Evolutionary conservation across 1,140 invertebrate species (phyloP), one percentile per base, ranked within the genome.

Genomic region (Lepidurus arcticus): DNA sequence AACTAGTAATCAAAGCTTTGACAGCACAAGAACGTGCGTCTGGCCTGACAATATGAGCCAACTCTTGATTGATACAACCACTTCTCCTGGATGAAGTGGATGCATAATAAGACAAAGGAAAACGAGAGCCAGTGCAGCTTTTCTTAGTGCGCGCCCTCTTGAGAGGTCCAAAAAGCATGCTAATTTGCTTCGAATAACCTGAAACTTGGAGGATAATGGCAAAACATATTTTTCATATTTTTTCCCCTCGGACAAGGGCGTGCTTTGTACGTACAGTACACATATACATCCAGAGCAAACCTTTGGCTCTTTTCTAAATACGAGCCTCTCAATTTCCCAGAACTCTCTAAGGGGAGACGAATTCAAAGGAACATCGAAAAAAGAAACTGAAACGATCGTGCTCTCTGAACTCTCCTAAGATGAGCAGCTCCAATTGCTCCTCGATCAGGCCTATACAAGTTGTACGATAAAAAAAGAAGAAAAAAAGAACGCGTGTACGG

Each of bases 11-110:
- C 53, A 65, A 65, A 65, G 53, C 53, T 65, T 65, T 65, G 53
- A 65, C 53, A 65, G 53, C 53, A 65, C 53, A 65, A 65, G 53
- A 65, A 65, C 53, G 53, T 65, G 53, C 53, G 53, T 34, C 53
- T 65, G 16, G 16, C 53, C 53, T 65, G 53, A 65, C 53, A n/a
- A 1, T 65, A 65, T 65, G 21, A 65, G 53, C 53, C 8, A 65
- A 65, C 53, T 65, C 21, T 65, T 9, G 53, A 65, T 65, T 65
- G 53, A 65, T 65, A 65, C 53, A 65, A 65, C 53, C 53, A 65
- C 53, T 65, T 65, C 53, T 9, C 53, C 9, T 65, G 53, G 53
- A 65, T 65, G 53, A 65, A 65, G n/a, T 65, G 53, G 53, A 21
- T 65, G 53, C 53, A 65, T 21, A 13, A 13, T 65, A 65, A 65